phyloP scores from a whole-genome alignment of 2,888 invertebrate genomes.

The Temnothorax unifasciatus region DNA sequence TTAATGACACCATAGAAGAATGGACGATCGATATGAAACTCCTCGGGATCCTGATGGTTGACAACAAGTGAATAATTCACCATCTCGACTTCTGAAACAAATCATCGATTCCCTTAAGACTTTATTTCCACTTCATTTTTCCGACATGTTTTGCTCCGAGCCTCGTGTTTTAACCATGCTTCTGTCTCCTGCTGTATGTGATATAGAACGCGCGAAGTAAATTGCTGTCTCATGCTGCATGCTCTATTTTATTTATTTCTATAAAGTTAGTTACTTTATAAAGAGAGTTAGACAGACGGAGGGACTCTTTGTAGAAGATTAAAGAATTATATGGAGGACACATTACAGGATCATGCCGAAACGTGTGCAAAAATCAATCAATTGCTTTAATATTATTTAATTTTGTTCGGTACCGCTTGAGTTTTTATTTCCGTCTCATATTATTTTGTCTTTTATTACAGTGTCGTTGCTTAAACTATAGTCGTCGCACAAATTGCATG shows the following conservation, averaged over 20 bases:
- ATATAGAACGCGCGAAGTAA: not conserved
- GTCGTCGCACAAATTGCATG: not conserved
- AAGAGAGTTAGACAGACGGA: not conserved
- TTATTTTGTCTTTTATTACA: not conserved
- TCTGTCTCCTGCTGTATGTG: not conserved
- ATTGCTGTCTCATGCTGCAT: constrained; percentile 4
- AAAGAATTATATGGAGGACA: not conserved
- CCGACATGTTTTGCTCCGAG: too few relatives aligned
- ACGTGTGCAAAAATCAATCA: not conserved
- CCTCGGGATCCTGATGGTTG: not conserved
- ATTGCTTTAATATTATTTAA: not conserved
- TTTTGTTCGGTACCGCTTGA: not conserved
- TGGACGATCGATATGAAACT: constrained; percentile 26
- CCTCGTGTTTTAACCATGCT: not conserved
- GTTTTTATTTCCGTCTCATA: not conserved
- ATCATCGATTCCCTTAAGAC: not conserved
- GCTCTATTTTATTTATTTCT: not conserved
- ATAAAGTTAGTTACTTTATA: not conserved
- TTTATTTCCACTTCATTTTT: constrained; percentile 8
- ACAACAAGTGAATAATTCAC: constrained; percentile 4
- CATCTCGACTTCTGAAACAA: constrained; percentile 22
- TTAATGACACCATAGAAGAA: not conserved
- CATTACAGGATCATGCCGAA: not conserved
- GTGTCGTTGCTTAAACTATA: not conserved
- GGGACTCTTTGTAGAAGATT: not conserved